These are phyloP conservation scores for Lophotriccus pileatus DNA, from an alignment of 2,797 vertebrate genomes.

Conservation along the genomic window DNA sequence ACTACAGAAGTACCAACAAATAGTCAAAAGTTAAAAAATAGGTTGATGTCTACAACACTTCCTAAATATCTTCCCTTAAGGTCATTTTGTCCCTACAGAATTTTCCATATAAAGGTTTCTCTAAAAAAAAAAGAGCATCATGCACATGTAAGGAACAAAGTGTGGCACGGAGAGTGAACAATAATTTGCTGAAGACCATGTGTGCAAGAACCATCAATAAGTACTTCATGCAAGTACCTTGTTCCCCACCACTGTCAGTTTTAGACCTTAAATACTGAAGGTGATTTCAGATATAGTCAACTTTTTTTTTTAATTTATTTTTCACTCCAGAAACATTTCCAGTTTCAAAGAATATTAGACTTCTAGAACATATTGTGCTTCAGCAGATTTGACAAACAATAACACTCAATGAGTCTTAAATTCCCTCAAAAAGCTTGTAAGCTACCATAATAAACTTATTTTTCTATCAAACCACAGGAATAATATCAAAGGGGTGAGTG, in stretches of 20 bases:
- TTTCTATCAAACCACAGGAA: background rate
- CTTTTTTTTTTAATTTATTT: background rate
- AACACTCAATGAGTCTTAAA: background rate
- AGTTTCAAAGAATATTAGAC: background rate
- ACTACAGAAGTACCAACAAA: background rate
- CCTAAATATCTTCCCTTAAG: background rate
- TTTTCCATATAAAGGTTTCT: background rate
- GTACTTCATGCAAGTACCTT: background rate
- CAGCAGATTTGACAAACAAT: background rate
- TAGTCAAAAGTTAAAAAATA: background rate
- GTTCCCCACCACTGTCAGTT: background rate
- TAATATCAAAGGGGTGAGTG: background rate
- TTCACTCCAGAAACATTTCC: background rate
- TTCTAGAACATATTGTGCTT: background rate
- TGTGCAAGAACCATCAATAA: background rate
- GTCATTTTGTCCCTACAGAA: background rate
- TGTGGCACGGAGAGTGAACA: background rate
- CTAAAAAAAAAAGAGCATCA: background rate
- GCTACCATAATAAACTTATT: background rate
- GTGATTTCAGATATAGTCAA: background rate
- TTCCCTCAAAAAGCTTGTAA: background rate
- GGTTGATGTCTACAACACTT: background rate
- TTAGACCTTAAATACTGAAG: background rate
- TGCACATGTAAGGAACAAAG: background rate
- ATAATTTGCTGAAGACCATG: background rate